Percentiles rank a stretch among this genome's conserved stretches.
Evolutionary conservation across 2,113 vertebrate species (phyloP).

Genomic region (Aphyosemion australe): DNA sequence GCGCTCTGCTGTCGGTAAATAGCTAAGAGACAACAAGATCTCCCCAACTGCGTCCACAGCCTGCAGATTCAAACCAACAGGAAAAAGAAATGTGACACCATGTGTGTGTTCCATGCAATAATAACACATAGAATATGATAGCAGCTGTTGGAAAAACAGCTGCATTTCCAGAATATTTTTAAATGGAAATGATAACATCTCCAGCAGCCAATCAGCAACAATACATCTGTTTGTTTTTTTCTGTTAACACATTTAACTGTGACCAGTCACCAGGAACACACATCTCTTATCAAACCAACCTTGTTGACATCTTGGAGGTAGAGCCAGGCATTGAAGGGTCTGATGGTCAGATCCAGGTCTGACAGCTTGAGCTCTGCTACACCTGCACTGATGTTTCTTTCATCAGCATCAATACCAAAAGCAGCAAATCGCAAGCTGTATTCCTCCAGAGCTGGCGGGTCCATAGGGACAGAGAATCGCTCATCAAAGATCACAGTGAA

Average conservation of each 20-base stretch:
- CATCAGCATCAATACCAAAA: constrained; percentile 88
- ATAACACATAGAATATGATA: too few relatives aligned
- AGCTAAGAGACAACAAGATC: constrained; percentile 95
- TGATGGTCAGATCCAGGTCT: constrained; percentile 86
- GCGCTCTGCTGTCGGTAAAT: constrained; percentile 94
- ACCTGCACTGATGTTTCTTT: constrained; percentile 87
- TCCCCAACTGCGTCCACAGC: constrained; percentile 91
- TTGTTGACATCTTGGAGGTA: constrained; percentile 96
- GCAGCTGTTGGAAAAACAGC: too few relatives aligned
- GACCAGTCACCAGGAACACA: too few relatives aligned
- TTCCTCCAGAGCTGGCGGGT: constrained; percentile 84
- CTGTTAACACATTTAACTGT: too few relatives aligned
- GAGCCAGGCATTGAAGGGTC: constrained; percentile 94
- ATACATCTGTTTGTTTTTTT: too few relatives aligned
- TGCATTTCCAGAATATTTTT: too few relatives aligned
- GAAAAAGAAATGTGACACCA: background rate
- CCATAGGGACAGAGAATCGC: constrained; percentile 88
- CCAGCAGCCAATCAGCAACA: too few relatives aligned
- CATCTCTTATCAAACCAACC: constrained; percentile 82
- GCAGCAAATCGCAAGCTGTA: constrained; percentile 89
- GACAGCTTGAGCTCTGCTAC: constrained; percentile 92
- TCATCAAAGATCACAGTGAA: constrained; percentile 91
- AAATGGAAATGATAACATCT: too few relatives aligned
- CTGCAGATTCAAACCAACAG: constrained; percentile 64
- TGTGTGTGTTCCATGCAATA: too few relatives aligned